These are phyloP conservation scores for Fragum sueziense DNA, from an alignment of 2,888 invertebrate species.

Conservation along the genomic window DNA sequence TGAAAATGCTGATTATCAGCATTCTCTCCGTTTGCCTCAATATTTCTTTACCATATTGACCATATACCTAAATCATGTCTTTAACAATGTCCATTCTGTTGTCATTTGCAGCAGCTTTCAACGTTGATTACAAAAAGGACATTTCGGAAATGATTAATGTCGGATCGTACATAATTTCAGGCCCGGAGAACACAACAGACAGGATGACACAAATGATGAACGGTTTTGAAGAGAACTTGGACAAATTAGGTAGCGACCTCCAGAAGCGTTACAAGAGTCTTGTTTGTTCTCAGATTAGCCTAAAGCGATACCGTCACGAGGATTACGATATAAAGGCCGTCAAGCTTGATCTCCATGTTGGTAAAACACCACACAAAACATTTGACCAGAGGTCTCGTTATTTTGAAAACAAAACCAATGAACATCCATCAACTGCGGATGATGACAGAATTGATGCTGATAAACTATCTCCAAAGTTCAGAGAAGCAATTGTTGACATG, in stretches of 20 bases:
- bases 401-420: too few relatives aligned
- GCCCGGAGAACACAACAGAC: too few relatives aligned
- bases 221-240: slow-evolving; percentile 1
- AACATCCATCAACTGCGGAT: too few relatives aligned
- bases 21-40: not conserved
- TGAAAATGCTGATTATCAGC: not conserved
- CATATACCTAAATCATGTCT: too few relatives aligned
- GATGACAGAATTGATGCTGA: not conserved
- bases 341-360: not conserved
- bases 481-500: not conserved
- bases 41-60: too few relatives aligned
- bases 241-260: slow-evolving; percentile 7
- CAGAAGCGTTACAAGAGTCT: slow-evolving; percentile 10
- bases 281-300: slow-evolving; percentile 16
- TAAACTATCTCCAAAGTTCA: not conserved
- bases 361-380: too few relatives aligned
- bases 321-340: not conserved
- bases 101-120: too few relatives aligned
- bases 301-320: not conserved
- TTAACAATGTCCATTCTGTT: too few relatives aligned
- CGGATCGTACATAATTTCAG: not conserved
- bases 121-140: too few relatives aligned
- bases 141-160: not conserved
- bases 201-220: not conserved
- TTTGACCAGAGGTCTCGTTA: too few relatives aligned